A percentile compares a stretch with the other conserved stretches of the same genome.
Evolutionary conservation across 2,113 vertebrate genomes (phyloP).

Genomic region (Aythya baeri): DNA sequence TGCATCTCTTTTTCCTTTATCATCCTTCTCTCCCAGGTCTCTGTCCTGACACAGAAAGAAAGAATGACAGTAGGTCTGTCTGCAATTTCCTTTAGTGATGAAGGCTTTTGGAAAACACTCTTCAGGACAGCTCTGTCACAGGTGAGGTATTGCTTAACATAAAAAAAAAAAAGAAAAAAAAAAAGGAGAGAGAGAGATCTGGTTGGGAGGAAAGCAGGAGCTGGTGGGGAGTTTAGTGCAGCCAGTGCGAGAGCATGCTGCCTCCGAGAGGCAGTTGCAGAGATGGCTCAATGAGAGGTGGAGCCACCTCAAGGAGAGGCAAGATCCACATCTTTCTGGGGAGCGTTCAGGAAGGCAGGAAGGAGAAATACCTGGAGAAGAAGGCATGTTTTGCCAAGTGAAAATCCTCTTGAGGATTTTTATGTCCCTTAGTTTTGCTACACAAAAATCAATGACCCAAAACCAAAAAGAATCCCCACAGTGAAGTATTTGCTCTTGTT

Average conservation of each 20-base stretch:
- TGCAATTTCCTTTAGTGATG: neutral
- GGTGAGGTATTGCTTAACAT: neutral
- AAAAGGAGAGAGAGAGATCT: too few relatives aligned
- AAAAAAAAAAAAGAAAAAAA: neutral
- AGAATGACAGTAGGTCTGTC: neutral
- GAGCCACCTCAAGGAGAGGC: neutral
- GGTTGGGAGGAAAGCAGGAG: neutral
- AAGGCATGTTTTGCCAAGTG: neutral
- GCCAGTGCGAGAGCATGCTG: fast-evolving
- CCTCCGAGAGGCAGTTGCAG: neutral
- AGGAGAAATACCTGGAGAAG: neutral
- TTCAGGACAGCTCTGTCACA: neutral
- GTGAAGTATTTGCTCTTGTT: neutral
- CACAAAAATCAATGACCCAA: neutral
- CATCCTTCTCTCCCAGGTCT: neutral
- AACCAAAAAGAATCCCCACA: neutral
- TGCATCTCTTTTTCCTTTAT: neutral
- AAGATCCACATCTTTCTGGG: neutral
- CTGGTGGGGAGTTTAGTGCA: neutral
- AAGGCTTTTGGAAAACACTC: neutral
- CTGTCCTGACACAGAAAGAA: neutral
- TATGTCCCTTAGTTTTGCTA: neutral
- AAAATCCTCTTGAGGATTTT: neutral
- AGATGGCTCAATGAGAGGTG: neutral
- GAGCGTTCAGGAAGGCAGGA: neutral